Evolutionary conservation across 2,888 invertebrate genomes (phyloP).

Genomic region (Philhelius pedissequus): DNA sequence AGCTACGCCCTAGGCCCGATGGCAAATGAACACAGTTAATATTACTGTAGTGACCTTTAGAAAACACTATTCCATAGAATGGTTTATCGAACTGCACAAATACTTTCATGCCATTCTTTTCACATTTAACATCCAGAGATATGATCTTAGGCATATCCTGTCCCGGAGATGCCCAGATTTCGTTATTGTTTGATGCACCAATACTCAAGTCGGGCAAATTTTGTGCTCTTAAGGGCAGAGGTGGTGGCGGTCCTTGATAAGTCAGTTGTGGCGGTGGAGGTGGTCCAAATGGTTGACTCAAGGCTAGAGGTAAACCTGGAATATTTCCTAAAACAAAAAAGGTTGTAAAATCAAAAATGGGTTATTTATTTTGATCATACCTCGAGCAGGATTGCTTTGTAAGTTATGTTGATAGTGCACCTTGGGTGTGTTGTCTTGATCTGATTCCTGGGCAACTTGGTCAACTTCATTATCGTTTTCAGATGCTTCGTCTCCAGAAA

Average conservation of each 20-base stretch:
- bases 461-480: constrained; percentile 83
- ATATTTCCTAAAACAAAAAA: constrained; percentile 79
- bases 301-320: constrained; percentile 78
- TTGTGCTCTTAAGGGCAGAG: constrained; percentile 74
- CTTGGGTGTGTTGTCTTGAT: constrained; percentile 80
- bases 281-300: constrained; percentile 81
- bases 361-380: constrained; percentile 70
- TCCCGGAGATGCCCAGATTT: constrained; percentile 91
- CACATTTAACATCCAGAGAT: constrained; percentile 95
- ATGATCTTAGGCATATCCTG: constrained; percentile 96
- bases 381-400: constrained; percentile 73
- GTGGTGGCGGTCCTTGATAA: constrained; percentile 87
- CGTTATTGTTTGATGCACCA: constrained; percentile 81
- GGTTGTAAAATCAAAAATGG: constrained; percentile 31
- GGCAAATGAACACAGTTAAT: constrained; percentile 94
- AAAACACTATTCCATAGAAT: constrained; percentile 96
- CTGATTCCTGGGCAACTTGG: constrained; percentile 87
- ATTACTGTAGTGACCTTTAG: constrained; percentile 96
- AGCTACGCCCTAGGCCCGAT: constrained; percentile 90
- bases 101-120: constrained; percentile 95
- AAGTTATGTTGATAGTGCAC: constrained; percentile 79
- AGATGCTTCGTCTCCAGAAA: constrained; percentile 80
- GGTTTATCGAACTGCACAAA: constrained; percentile 96
- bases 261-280: constrained; percentile 81
- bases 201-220: constrained; percentile 76